Evolutionary conservation across 2,113 vertebrate genomes (phyloP).

Genomic region (Lanius collurio): DNA sequence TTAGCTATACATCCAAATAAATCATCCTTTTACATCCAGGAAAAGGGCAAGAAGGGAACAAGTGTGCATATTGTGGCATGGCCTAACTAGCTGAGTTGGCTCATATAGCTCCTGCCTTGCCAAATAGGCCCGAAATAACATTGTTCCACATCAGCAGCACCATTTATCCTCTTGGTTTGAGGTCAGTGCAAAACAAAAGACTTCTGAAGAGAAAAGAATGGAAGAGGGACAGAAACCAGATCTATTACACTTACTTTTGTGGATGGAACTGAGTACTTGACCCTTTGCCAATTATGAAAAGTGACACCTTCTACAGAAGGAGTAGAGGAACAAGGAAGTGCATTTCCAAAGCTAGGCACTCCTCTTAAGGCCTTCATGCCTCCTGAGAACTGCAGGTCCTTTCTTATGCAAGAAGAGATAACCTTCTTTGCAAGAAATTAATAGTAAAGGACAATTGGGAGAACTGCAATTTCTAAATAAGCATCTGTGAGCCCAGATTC

Average conservation of each 20-base stretch:
- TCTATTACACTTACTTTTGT: not conserved
- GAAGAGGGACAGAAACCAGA: not conserved
- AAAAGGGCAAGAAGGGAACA: not conserved
- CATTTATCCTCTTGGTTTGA: not conserved
- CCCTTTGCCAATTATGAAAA: not conserved
- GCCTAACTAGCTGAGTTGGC: not conserved
- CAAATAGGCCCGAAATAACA: not conserved
- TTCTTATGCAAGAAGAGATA: not conserved
- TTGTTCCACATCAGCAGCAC: not conserved
- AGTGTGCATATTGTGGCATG: not conserved
- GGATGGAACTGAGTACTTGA: not conserved
- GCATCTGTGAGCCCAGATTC: not conserved
- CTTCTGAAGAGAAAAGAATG: not conserved
- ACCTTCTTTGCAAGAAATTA: not conserved
- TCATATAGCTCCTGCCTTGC: not conserved
- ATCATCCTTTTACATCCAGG: not conserved
- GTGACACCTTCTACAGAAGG: not conserved
- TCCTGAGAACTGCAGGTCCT: not conserved
- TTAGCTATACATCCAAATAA: not conserved
- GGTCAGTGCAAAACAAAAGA: not conserved
- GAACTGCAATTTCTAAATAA: constrained; percentile 38
- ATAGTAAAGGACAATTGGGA: not conserved
- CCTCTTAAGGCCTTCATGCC: not conserved
- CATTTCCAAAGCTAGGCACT: not conserved
- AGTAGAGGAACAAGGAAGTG: not conserved